These are phyloP conservation scores for Scleropages formosus DNA, from an alignment of 2,797 vertebrate genomes.

Conservation along the genomic window DNA sequence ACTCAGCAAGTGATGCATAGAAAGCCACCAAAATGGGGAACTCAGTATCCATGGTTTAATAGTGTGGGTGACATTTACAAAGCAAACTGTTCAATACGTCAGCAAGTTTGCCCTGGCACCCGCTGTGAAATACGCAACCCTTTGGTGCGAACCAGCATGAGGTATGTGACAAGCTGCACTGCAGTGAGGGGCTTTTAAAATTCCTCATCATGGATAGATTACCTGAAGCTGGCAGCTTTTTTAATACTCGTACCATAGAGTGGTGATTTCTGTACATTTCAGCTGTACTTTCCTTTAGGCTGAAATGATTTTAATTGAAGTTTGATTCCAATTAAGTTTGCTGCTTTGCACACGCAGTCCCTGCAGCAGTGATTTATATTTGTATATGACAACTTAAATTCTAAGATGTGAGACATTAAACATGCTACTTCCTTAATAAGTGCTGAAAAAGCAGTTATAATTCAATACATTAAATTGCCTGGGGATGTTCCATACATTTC, in stretches of 20 bases:
- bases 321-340: neutral
- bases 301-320: constrained; percentile 3
- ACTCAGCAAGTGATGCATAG: neutral
- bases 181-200: neutral
- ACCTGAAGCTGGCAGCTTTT: constrained; percentile 5
- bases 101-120: neutral
- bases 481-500: too few species aligned
- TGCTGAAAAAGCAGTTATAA: neutral
- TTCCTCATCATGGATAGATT: constrained; percentile 1
- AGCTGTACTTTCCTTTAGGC: neutral
- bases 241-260: neutral
- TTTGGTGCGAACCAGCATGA: neutral
- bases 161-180: neutral
- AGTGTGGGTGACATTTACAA: constrained; percentile 7
- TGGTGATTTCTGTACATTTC: constrained; percentile 1
- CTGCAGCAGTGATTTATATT: neutral
- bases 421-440: neutral
- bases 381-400: neutral
- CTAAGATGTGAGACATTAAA: neutral
- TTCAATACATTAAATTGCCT: neutral
- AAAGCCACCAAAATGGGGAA: neutral
- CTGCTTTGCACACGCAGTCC: neutral
- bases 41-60: neutral
- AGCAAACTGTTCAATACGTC: neutral
- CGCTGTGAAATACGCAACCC: neutral